Percentiles rank a stretch among this genome's conserved stretches.
These are phyloP conservation scores for Turnix velox DNA, from an alignment of 2,113 vertebrate species.

Conservation along the genomic window DNA sequence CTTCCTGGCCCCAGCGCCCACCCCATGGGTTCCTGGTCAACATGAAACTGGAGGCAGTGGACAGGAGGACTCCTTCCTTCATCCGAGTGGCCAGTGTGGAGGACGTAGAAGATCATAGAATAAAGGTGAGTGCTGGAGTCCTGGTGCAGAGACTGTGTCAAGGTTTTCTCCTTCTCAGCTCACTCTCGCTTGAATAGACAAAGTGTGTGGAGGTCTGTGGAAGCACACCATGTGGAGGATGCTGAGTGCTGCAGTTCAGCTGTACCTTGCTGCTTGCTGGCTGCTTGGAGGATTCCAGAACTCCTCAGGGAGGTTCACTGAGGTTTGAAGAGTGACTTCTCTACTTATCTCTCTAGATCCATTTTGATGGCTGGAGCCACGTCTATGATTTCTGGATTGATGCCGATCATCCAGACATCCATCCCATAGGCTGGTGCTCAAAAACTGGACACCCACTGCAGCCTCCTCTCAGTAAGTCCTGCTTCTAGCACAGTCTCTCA, in stretches of 20 bases:
- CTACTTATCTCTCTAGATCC: constrained; percentile 75
- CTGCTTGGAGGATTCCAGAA: neutral
- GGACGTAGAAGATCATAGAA: constrained; percentile 90
- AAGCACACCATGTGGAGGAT: neutral
- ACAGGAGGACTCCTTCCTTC: constrained; percentile 89
- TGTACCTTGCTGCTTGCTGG: neutral
- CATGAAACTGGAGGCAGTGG: constrained; percentile 95
- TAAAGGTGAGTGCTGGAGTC: constrained; percentile 81
- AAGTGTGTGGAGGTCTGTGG: neutral
- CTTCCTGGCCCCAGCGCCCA: constrained; percentile 73
- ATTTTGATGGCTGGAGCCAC: constrained; percentile 96
- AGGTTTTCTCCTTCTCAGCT: neutral
- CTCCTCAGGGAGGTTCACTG: neutral
- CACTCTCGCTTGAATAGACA: neutral
- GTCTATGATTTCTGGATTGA: constrained; percentile 97
- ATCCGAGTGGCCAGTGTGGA: constrained; percentile 91
- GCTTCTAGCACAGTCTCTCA: neutral
- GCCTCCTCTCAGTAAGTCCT: constrained; percentile 81
- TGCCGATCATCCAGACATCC: constrained; percentile 91
- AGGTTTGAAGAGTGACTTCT: neutral
- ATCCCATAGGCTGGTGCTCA: constrained; percentile 94
- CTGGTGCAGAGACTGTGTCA: neutral
- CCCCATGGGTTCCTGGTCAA: constrained; percentile 89
- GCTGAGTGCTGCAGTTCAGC: neutral
- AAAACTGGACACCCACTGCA: constrained; percentile 89